Evolutionary conservation across 2,113 vertebrate species (phyloP).

Genomic region (Ctenodactylus gundi): DNA sequence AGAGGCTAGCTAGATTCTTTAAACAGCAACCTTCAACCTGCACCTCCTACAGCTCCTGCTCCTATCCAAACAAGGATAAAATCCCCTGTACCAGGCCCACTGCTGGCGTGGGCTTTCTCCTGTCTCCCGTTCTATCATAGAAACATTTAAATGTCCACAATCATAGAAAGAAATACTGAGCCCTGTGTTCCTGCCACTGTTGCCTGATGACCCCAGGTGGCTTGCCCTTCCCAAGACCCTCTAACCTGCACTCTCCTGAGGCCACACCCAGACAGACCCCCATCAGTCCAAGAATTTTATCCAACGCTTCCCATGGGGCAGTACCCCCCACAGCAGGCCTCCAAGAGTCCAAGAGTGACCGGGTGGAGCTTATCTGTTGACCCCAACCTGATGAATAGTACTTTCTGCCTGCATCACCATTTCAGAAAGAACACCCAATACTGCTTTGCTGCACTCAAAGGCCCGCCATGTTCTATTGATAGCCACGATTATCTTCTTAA

Average conservation of each 20-base stretch:
- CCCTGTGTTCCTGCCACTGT: not conserved
- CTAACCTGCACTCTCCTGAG: not conserved
- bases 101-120: not conserved
- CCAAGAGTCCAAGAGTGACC: not conserved
- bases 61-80: not conserved
- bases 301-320: not conserved
- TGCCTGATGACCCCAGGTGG: rapidly evolving
- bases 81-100: not conserved
- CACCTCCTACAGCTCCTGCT: not conserved
- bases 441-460: not conserved
- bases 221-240: not conserved
- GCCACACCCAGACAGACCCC: not conserved
- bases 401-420: rapidly evolving
- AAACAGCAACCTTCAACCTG: not conserved
- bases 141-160: not conserved
- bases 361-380: too few species aligned
- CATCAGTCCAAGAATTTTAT: not conserved
- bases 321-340: not conserved
- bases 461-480: not conserved
- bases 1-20: not conserved
- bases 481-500: not conserved
- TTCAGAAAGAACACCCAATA: not conserved
- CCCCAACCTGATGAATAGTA: too few species aligned
- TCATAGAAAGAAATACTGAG: not conserved
- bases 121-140: not conserved